These are phyloP conservation scores for Cryptotermes secundus DNA, from an alignment of 1,140 invertebrate species.

Conservation along the genomic window DNA sequence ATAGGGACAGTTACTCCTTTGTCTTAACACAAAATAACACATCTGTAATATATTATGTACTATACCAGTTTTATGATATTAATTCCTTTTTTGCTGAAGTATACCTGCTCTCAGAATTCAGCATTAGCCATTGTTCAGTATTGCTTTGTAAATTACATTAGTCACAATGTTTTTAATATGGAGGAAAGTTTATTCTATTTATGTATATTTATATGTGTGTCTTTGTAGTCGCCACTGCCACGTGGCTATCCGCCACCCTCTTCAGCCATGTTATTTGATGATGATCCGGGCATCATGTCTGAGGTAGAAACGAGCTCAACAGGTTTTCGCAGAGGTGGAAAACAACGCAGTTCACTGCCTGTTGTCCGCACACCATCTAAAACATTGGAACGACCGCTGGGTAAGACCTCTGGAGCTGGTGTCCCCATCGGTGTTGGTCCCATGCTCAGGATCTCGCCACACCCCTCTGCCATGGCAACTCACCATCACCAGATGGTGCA, in stretches of 20 bases:
- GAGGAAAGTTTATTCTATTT: too few relatives aligned
- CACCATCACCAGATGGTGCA: slow-evolving; percentile 30
- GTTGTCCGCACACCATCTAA: slow-evolving; percentile 93
- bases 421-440: background rate
- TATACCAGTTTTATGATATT: too few relatives aligned
- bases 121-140: too few relatives aligned
- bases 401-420: slow-evolving; percentile 53
- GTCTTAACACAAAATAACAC: too few relatives aligned
- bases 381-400: slow-evolving; percentile 85
- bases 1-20: too few relatives aligned
- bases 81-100: too few relatives aligned
- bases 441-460: slow-evolving; percentile 22
- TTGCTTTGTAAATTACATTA: too few relatives aligned
- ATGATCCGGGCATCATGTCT: slow-evolving; percentile 96
- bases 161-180: too few relatives aligned
- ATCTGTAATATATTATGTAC: too few relatives aligned
- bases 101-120: too few relatives aligned
- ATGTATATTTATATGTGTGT: background rate
- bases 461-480: slow-evolving; percentile 20
- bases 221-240: slow-evolving; percentile 64
- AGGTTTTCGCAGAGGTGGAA: slow-evolving; percentile 84
- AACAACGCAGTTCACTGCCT: slow-evolving; percentile 87
- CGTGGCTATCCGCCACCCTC: slow-evolving; percentile 70
- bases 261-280: slow-evolving; percentile 80
- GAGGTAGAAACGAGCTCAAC: slow-evolving; percentile 93